Conservation (phyloP, 1,140 invertebrate genomes). For the Ericerus pela region DNA sequence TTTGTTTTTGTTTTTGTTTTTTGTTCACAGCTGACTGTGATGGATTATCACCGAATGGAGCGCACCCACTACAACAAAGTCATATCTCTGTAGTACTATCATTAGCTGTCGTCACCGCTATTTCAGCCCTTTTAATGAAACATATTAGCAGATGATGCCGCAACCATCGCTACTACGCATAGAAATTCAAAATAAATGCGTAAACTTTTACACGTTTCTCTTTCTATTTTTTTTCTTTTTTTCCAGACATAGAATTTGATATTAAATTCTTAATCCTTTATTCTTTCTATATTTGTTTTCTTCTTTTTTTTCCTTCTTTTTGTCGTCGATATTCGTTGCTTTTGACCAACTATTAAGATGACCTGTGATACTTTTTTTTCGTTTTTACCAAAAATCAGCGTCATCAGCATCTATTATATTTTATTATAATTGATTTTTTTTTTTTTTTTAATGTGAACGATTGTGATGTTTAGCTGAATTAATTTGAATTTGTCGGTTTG, state of each 20-base stretch:
- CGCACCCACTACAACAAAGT: background rate
- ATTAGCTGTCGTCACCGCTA: background rate
- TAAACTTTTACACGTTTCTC: no score
- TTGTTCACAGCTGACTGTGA: slow-evolving; percentile 9
- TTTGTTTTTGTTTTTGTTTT: no score
- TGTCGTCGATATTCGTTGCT: background rate
- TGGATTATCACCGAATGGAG: background rate
- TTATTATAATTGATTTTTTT: slow-evolving; percentile 3
- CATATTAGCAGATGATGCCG: slow-evolving; percentile 1
- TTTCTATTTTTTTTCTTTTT: slow-evolving; percentile 4
- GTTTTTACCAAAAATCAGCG: slow-evolving; percentile 12
- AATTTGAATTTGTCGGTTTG: slow-evolving; percentile 8
- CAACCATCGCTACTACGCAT: background rate
- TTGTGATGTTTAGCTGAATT: slow-evolving; percentile 12
- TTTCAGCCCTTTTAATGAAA: background rate
- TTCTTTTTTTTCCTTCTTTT: background rate
- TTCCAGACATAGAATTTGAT: background rate
- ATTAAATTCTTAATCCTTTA: background rate
- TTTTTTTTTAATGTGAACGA: slow-evolving; percentile 4
- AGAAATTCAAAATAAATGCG: slow-evolving; percentile 1
- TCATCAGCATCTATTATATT: background rate
- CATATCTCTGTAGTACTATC: background rate
- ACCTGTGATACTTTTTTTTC: slow-evolving; percentile 7
- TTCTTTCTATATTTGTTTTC: background rate
- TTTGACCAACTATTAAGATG: background rate